These are phyloP conservation scores for Styela plicata DNA, from an alignment of 23 tunicate genomes.

Conservation along the genomic window DNA sequence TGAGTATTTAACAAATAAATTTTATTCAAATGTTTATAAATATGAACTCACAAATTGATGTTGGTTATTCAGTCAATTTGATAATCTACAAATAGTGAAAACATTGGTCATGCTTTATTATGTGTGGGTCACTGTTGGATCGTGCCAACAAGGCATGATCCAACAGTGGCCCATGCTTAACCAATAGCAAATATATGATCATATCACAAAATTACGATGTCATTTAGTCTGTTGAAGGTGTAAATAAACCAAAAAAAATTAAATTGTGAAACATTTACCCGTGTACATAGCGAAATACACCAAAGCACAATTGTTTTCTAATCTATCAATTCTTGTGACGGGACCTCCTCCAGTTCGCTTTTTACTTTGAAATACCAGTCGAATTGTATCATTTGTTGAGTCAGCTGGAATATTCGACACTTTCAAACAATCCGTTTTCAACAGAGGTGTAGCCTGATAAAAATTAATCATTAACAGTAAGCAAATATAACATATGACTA, in stretches of 20 bases:
- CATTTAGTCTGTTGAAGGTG: neutral
- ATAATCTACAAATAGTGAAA: too few relatives aligned
- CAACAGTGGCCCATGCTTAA: too few relatives aligned
- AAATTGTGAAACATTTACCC: slow-evolving; percentile 20
- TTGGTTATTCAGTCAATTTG: too few relatives aligned
- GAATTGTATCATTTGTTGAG: slow-evolving; percentile 33
- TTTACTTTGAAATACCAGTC: slow-evolving; percentile 37
- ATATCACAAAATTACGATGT: too few relatives aligned
- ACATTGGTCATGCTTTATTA: too few relatives aligned
- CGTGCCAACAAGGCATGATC: too few relatives aligned
- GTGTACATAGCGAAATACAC: slow-evolving; percentile 40
- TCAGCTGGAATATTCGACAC: slow-evolving; percentile 11
- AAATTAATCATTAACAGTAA: too few relatives aligned
- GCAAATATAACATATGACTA: too few relatives aligned
- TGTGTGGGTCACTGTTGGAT: too few relatives aligned
- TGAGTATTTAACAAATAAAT: too few relatives aligned
- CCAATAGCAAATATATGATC: neutral
- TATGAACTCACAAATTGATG: too few relatives aligned
- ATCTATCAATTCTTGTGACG: slow-evolving; percentile 34
- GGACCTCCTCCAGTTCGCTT: slow-evolving; percentile 38
- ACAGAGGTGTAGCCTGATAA: slow-evolving; percentile 22
- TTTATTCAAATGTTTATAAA: too few relatives aligned
- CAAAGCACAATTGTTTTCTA: neutral
- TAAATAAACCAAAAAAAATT: neutral
- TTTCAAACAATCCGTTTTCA: slow-evolving; percentile 45